These are phyloP conservation scores for Axea sp. DNA, from an alignment of 2,888 invertebrate genomes.

Conservation along the genomic window DNA sequence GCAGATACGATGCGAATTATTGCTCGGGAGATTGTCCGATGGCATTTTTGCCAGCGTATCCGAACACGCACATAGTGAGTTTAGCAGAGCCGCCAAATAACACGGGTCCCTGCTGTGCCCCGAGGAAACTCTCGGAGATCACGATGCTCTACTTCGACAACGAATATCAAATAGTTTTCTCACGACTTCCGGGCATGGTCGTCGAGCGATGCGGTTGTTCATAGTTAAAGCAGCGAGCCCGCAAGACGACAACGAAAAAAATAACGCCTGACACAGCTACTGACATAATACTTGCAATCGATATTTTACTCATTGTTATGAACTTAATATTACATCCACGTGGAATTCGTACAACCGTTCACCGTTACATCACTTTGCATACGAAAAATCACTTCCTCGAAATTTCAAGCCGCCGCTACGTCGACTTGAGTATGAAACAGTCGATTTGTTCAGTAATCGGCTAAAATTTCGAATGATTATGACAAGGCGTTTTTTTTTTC, in stretches of 20 bases:
- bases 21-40: constrained; percentile 97
- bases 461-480: no score
- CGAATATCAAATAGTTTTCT: constrained; percentile 91
- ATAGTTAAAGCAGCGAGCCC: constrained; percentile 79
- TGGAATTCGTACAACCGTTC: neutral
- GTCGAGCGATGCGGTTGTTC: constrained; percentile 96
- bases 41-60: constrained; percentile 91
- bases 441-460: constrained; percentile 7
- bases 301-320: constrained; percentile 20
- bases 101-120: constrained; percentile 95
- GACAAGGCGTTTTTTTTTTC: no score
- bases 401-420: constrained; percentile 11
- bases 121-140: constrained; percentile 91
- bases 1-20: constrained; percentile 93
- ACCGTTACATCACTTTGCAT: constrained; percentile 10
- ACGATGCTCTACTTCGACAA: constrained; percentile 96
- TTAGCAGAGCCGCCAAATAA: constrained; percentile 88
- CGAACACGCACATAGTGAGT: constrained; percentile 93
- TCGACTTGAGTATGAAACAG: constrained; percentile 10
- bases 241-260: neutral
- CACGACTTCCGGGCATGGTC: constrained; percentile 95
- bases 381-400: constrained; percentile 4
- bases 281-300: constrained; percentile 16
- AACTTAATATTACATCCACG: constrained; percentile 1
- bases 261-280: constrained; percentile 11